Percentiles rank a stretch among this genome's conserved stretches.
phyloP scores from a whole-genome alignment of 2,888 invertebrate genomes.

The Yponomeuta sedellus region DNA sequence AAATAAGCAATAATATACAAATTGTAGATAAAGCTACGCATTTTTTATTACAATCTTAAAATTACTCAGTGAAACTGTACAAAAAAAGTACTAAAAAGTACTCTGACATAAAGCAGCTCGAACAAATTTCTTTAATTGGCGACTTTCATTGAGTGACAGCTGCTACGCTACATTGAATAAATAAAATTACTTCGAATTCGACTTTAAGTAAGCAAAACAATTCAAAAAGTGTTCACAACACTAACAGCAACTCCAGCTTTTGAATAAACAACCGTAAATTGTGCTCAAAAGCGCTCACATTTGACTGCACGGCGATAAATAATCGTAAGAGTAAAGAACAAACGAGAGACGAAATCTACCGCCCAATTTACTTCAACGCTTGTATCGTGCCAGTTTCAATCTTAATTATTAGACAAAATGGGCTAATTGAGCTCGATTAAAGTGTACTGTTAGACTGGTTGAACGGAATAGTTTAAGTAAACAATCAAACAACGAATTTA shows the following conservation, averaged over 20 bases:
- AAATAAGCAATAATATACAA: too few relatives aligned
- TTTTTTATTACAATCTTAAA: too few relatives aligned
- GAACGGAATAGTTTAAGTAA: not conserved
- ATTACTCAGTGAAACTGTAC: too few relatives aligned
- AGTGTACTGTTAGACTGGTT: not conserved
- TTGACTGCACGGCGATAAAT: constrained; percentile 23
- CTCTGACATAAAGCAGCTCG: too few relatives aligned
- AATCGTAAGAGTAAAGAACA: constrained; percentile 19
- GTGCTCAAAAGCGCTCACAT: constrained; percentile 19
- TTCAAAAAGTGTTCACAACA: not conserved
- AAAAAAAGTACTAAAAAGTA: too few relatives aligned
- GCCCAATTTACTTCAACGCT: not conserved
- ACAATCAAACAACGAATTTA: constrained; percentile 2
- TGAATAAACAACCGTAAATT: constrained; percentile 22
- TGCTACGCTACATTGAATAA: too few relatives aligned
- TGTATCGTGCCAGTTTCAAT: not conserved
- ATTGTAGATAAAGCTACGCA: too few relatives aligned
- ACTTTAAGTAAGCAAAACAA: not conserved
- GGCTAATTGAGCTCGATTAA: not conserved
- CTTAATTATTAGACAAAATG: not conserved
- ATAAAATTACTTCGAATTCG: not conserved
- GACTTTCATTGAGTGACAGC: too few relatives aligned
- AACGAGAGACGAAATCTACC: constrained; percentile 16
- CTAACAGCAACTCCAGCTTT: not conserved
- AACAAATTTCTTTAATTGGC: too few relatives aligned